These are phyloP conservation scores for Chanos chanos DNA, from an alignment of 2,797 vertebrate genomes.

Conservation along the genomic window DNA sequence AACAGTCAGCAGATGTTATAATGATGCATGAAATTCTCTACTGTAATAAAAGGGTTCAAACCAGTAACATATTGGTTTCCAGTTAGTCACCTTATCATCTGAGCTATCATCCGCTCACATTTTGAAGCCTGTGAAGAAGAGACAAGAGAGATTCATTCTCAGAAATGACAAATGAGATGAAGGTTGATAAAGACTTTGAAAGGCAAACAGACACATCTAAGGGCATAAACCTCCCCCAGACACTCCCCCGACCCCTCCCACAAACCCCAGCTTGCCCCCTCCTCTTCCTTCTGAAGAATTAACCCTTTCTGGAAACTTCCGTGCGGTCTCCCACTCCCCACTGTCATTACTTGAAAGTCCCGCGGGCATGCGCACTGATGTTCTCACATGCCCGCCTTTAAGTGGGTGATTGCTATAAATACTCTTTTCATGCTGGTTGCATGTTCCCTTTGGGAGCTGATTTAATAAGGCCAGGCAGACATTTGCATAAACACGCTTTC, in stretches of 20 bases:
- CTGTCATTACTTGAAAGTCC: constrained; percentile 21
- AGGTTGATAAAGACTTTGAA: too few species aligned
- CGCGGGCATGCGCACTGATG: constrained; percentile 10
- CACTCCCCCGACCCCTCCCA: not conserved
- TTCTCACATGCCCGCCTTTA: constrained; percentile 26
- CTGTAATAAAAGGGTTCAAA: too few species aligned
- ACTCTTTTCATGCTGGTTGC: constrained; percentile 27
- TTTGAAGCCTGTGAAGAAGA: too few species aligned
- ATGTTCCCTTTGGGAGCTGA: constrained; percentile 7
- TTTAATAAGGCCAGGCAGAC: constrained; percentile 38
- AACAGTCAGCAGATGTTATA: too few species aligned
- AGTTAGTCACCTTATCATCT: too few species aligned
- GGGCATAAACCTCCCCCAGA: not conserved
- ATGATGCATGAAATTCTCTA: too few species aligned
- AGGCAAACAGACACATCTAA: too few species aligned
- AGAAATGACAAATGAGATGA: too few species aligned
- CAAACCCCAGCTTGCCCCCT: too few species aligned
- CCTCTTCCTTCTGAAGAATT: constrained; percentile 15
- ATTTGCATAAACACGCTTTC: constrained; percentile 37
- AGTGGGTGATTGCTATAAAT: constrained; percentile 47
- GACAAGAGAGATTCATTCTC: too few species aligned
- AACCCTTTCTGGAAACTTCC: constrained; percentile 29
- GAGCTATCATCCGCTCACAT: too few species aligned
- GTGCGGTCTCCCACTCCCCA: constrained; percentile 8
- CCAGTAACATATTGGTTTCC: too few species aligned